A percentile compares a stretch with the other conserved stretches of the same genome.
These are phyloP conservation scores for Drosophila nr. medialis DNA, from an alignment of 2,888 invertebrate species.

Conservation along the genomic window DNA sequence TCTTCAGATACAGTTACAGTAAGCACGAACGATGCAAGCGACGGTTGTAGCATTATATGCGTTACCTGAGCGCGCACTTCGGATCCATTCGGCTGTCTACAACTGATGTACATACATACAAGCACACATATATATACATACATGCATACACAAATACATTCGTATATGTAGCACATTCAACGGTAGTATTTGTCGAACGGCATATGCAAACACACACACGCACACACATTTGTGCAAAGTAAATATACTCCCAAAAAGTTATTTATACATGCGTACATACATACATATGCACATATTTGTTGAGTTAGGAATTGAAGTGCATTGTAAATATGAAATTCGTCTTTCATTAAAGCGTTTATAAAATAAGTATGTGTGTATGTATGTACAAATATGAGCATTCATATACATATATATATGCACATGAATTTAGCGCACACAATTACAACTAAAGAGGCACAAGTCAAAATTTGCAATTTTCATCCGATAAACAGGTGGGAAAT, in stretches of 20 bases:
- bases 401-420: background rate
- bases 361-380: background rate
- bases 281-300: slow-evolving; percentile 67
- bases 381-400: slow-evolving; percentile 2
- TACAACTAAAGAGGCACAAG: background rate
- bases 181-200: slow-evolving; percentile 54
- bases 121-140: too few species aligned
- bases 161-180: slow-evolving; percentile 28
- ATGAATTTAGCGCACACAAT: background rate
- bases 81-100: background rate
- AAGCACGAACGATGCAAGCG: background rate
- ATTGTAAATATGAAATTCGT: slow-evolving; percentile 80
- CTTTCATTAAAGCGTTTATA: slow-evolving; percentile 63
- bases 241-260: slow-evolving; percentile 72
- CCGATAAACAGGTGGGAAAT: background rate
- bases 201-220: slow-evolving; percentile 45
- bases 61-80: slow-evolving; percentile 1
- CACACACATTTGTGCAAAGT: slow-evolving; percentile 58
- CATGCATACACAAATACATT: background rate
- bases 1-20: slow-evolving; percentile 1
- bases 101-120: slow-evolving; percentile 3
- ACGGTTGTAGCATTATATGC: background rate
- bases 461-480: background rate
- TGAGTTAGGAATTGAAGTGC: slow-evolving; percentile 83
- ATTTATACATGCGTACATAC: slow-evolving; percentile 66